Evolutionary conservation across 2,888 invertebrate genomes (phyloP).

Genomic region (Apodemia mormo): DNA sequence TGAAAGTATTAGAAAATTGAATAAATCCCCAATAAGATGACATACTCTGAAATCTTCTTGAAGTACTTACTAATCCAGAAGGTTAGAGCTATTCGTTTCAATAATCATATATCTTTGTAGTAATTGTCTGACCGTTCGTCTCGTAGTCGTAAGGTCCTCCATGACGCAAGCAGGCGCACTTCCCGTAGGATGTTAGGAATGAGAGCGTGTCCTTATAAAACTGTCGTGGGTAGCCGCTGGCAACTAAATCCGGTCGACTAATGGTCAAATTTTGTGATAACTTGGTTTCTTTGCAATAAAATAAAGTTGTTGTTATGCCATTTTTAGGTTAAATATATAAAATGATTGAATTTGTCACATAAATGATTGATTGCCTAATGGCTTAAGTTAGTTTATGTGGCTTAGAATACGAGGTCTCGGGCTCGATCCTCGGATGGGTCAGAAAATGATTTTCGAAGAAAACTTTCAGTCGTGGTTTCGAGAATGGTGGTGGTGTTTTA

Average conservation of each 20-base stretch:
- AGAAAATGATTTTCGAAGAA: no score
- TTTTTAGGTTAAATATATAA: no score
- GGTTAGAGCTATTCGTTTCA: conserved; percentile 44
- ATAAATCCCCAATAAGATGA: conserved; percentile 20
- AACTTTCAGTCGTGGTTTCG: no score
- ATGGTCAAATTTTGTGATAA: conserved; percentile 37
- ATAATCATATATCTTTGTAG: conserved; percentile 55
- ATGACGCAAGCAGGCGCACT: conserved; percentile 71
- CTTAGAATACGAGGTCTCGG: no score
- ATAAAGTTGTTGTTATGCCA: background rate
- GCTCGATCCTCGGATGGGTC: no score
- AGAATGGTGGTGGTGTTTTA: no score
- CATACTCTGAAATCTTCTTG: conserved; percentile 35
- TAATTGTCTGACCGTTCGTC: conserved; percentile 68
- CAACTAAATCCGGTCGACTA: conserved; percentile 38
- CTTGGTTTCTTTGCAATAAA: conserved; percentile 26
- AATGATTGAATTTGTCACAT: no score
- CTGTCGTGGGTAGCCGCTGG: conserved; percentile 43
- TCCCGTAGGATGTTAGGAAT: conserved; percentile 80
- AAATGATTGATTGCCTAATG: no score
- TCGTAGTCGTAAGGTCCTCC: conserved; percentile 66
- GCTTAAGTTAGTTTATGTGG: no score
- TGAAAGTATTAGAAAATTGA: no score
- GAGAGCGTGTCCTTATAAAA: conserved; percentile 79
- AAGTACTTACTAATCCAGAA: conserved; percentile 37